Evolutionary conservation across 2,797 vertebrate species (phyloP), one percentile per base, ranked within the genome.

Genomic region (Mallotus villosus): DNA sequence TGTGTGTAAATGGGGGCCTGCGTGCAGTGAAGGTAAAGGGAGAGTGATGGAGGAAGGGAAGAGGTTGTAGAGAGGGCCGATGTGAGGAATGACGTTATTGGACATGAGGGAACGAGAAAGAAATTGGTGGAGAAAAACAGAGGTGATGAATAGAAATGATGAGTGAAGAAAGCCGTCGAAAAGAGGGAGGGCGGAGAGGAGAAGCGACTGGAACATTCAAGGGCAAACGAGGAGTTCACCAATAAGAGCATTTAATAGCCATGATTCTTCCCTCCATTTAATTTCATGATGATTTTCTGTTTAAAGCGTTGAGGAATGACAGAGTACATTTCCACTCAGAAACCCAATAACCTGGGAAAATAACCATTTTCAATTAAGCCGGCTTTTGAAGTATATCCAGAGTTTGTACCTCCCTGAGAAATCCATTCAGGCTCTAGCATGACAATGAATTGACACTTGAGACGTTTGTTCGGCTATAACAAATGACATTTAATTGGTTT

Each of bases 401-500:
- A 78, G 58, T 57, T 71, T 7, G 58, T 46, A 58, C 34, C 68
- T 78, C 74, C 81, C 78, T 16, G 24, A 25, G 74, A 69, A 77
- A 68, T 79, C 6, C 5, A 78, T 73, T 69, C 60, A 25, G 67
- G 4, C 21, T 61, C 12, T 17, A 17, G 49, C 34, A 75, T 76
- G 79, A 78, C 82, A 82, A 82, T 81, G 67, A 83, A 80, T 67
- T 65, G 72, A 76, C 75, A 74, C 71, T 71, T 24, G 66, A 75
- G 71, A 79, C 63, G 11, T 67, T 41, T 19, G 59, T 57, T 76
- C 76, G 27, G 24, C 70, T 72, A 63, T 67, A 59, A 74, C 41
- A 83, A 81, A 87, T 84, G 41, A 55, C 41, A 78, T 67, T 83
- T 78, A 84, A 89, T 88, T 87, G 80, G 74, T 83, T 85, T 68